phyloP scores from a whole-genome alignment of 2,888 invertebrate species.

The Himalopsyche tibetana region DNA sequence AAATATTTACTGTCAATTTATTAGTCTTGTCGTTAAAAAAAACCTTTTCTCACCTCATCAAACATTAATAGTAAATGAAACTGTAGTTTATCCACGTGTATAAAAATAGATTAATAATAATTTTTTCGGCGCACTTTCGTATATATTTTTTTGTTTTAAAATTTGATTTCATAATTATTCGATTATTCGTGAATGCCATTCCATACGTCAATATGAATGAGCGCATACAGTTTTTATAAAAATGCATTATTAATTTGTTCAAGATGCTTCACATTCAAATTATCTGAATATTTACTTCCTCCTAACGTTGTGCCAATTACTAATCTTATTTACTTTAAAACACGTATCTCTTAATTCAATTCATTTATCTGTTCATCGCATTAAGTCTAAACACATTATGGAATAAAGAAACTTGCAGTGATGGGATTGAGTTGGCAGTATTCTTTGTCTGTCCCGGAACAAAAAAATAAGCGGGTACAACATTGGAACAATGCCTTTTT shows the following conservation, averaged over 20 bases:
- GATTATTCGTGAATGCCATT: too few relatives aligned
- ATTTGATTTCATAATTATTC: too few relatives aligned
- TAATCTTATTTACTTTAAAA: constrained; percentile 53
- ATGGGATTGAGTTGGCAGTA: constrained; percentile 57
- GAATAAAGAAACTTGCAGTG: constrained; percentile 54
- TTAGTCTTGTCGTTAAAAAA: too few relatives aligned
- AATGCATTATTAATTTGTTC: constrained; percentile 31
- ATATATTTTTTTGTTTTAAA: too few relatives aligned
- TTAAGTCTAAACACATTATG: constrained; percentile 42
- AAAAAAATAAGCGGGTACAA: constrained; percentile 65
- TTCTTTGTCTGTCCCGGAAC: constrained; percentile 64
- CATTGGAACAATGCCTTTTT: constrained; percentile 65
- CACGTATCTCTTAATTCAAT: constrained; percentile 59
- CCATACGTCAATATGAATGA: too few relatives aligned
- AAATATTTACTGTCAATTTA: too few relatives aligned
- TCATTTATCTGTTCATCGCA: constrained; percentile 59
- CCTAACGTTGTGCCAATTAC: constrained; percentile 17
- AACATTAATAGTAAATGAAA: too few relatives aligned
- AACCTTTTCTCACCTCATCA: too few relatives aligned
- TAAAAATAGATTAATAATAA: too few relatives aligned
- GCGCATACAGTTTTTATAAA: too few relatives aligned
- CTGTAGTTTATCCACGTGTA: too few relatives aligned
- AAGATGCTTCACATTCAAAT: background rate
- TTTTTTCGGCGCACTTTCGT: too few relatives aligned
- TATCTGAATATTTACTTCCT: background rate